phyloP scores from a whole-genome alignment of 2,797 vertebrate species.

The Neosilurus hyrtlii region DNA sequence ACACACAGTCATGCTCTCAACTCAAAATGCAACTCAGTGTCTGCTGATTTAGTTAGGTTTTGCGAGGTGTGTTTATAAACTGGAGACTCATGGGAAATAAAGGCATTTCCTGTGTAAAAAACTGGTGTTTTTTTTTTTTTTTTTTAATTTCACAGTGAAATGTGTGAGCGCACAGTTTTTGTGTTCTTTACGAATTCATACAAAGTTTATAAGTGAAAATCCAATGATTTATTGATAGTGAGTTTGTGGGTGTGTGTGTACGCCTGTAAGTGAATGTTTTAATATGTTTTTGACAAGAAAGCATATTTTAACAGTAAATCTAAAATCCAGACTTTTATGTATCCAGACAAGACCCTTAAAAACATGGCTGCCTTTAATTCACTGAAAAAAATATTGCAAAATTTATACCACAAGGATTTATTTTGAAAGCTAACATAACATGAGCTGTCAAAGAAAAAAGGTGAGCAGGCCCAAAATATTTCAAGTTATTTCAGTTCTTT shows the following conservation, averaged over 20 bases:
- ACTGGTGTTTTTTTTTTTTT: conserved; percentile 5
- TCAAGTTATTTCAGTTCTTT: neutral
- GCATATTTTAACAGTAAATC: conserved; percentile 2
- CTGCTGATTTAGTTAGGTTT: conserved; percentile 20
- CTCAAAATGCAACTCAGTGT: neutral
- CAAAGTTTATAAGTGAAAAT: neutral
- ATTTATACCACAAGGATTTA: neutral
- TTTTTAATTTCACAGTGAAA: neutral
- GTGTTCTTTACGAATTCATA: neutral
- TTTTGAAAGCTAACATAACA: neutral
- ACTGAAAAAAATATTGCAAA: conserved; percentile 9
- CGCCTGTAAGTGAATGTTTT: no score
- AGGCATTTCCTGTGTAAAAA: conserved; percentile 41
- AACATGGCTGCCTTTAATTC: neutral
- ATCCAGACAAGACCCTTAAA: neutral
- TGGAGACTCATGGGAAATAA: conserved; percentile 14
- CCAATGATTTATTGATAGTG: neutral
- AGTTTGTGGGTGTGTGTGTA: neutral
- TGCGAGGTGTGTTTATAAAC: conserved; percentile 43
- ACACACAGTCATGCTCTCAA: conserved; percentile 5
- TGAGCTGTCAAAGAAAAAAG: conserved; percentile 8
- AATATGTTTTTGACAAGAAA: neutral
- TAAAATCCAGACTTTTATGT: neutral
- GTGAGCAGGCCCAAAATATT: neutral
- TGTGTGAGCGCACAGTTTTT: neutral